Evolutionary conservation across 2,797 vertebrate genomes (phyloP), one percentile per base, ranked within the genome.

Genomic region (Pangasius mekongensis): DNA sequence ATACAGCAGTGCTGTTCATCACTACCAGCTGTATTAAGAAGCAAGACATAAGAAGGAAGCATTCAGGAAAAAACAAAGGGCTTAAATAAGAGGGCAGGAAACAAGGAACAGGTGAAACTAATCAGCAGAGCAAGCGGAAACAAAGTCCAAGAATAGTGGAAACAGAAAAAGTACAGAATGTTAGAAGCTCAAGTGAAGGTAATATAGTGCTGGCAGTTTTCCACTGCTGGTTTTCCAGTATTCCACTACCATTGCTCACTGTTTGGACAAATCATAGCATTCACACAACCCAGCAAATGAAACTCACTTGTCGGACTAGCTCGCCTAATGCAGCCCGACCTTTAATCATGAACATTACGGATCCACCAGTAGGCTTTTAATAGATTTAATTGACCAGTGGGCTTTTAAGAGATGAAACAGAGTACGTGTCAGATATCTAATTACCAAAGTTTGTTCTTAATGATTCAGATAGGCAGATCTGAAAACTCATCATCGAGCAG

Each of bases 371-470:
- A 30, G 3, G 49, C 74, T 33, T 54, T 78, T 54, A 78, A 78
- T 78, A 30, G 47, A 5, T 76, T 47, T n/a, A 16, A 49, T 16
- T 24, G 43, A 39, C 13, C 47, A 8, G 10, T 8, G 49, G 5
- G 47, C 47, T 77, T 54, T 54, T 52, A 54, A 54, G n/a, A 54
- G 76, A 18, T 18, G 27, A 33, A 20, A 20, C 27, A 16, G 49
- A 78, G 49, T 18, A 78, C 2, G 16, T 54, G 76, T n/a, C 73
- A 49, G 43, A 27, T 76, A 76, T 76, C 73, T 76, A 76, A 76
- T 76, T 76, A 76, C 24, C 43, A 52, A 54, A 54, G 74, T 77
- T 77, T 77, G n/a, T 52, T 77, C n/a, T 54, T 78, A 33, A 78
- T 20, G 49, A 78, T 56, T 54, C 49, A 74, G 8, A 36, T 36